These are phyloP conservation scores for Choristoneura rosaceana DNA, from an alignment of 2,888 invertebrate genomes.

Conservation along the genomic window DNA sequence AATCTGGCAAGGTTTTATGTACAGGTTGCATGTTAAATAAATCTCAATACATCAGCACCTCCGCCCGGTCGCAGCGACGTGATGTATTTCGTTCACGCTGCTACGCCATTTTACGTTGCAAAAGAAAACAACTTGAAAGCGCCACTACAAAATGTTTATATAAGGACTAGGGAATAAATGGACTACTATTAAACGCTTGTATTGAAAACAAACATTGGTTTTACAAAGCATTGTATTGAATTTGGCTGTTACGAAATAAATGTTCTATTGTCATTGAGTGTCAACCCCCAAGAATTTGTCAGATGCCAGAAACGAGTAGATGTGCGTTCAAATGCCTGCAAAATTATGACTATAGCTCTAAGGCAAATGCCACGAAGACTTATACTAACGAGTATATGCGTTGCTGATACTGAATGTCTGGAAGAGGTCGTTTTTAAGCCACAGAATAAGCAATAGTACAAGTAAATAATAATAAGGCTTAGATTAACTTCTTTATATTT, in stretches of 20 bases:
- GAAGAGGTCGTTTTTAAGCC: no score
- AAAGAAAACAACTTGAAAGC: constrained; percentile 3
- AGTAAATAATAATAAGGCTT: no score
- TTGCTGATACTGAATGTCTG: no score
- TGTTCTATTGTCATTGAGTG: neutral
- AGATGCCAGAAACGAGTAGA: neutral
- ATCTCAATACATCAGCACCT: constrained; percentile 5
- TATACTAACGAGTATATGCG: no score
- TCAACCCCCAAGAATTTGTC: neutral
- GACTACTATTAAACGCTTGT: neutral
- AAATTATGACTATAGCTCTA: no score
- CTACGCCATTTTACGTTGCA: neutral
- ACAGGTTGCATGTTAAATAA: neutral
- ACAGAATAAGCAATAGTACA: no score
- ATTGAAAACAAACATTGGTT: no score
- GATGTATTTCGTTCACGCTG: neutral
- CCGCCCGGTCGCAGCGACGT: constrained; percentile 3
- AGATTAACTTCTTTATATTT: no score
- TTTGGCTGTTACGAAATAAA: no score
- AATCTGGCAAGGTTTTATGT: neutral
- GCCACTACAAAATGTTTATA: neutral
- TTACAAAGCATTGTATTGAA: no score
- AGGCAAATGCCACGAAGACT: no score
- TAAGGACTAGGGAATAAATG: neutral
- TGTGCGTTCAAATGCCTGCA: no score